A percentile compares a stretch with the other conserved stretches of the same genome.
Evolutionary conservation across 2,113 vertebrate species (phyloP).

Genomic region (Aspiorhynchus laticeps): DNA sequence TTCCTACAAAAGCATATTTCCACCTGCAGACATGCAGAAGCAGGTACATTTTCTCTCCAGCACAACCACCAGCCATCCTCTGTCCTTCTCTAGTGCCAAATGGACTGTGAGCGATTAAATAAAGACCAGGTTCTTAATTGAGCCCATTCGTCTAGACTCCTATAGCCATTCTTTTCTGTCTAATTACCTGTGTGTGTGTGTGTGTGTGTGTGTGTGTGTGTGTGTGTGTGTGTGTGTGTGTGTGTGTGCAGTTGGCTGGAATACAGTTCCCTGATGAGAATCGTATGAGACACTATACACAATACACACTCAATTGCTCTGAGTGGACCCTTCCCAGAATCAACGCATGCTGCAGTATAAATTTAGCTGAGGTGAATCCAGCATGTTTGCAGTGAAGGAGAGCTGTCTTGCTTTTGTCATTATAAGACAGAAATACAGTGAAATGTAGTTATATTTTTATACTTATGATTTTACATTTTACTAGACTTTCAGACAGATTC

Average conservation of each 20-base stretch:
- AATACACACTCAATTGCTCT: constrained; percentile 4
- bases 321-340: neutral
- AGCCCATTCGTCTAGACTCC: constrained; percentile 40
- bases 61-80: neutral
- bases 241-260: neutral
- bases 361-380: neutral
- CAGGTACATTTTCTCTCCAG: constrained; percentile 9
- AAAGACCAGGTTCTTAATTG: constrained; percentile 51
- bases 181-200: constrained; percentile 56
- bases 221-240: constrained; percentile 32
- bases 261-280: neutral
- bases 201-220: neutral
- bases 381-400: neutral
- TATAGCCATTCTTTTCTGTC: constrained; percentile 49
- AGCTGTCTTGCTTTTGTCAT: neutral
- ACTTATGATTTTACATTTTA: neutral
- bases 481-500: neutral
- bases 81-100: constrained; percentile 37
- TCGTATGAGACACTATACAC: neutral
- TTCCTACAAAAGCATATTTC: neutral
- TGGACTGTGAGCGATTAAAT: constrained; percentile 47
- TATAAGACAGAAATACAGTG: neutral
- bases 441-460: neutral
- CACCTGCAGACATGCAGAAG: neutral
- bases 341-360: neutral